Evolutionary conservation across 2,797 vertebrate genomes (phyloP), one percentile per base, ranked within the genome.

Genomic region (Streptopelia turtur): DNA sequence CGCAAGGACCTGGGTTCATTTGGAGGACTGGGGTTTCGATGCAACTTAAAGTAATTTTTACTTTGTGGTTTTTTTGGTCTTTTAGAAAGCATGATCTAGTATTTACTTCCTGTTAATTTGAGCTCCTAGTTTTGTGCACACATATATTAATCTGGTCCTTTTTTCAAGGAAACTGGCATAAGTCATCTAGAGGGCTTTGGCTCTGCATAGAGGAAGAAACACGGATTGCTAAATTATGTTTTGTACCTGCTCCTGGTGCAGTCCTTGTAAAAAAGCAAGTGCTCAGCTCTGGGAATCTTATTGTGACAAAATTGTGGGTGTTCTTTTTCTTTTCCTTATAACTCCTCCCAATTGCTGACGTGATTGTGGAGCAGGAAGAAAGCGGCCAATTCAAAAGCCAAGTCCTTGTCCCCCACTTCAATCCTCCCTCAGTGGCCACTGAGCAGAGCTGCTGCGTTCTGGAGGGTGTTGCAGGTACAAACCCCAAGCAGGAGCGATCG

Each of bases 371-470:
- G 15, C n/a, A 33, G 52, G 28, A 25, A 11, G 65, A 65, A 65
- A 27, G 37, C 8, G 20, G 10, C 45, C 35, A 2, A 2, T 65
- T 61, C 13, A n/a, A 70, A 83, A 83, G 18, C 10, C 0, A 35
- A 27, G 24, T 28, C 17, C 5, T 68, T 24, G 16, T 39, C 1
- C 9, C 27, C n/a, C 16, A 4, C 13, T n/a, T 64, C 6, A 57
- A 7, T 76, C 23, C 57, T 77, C 14, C 31, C 57, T 22, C 35
- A 5, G 57, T 1, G 3, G 31, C 13, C 3, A 5, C 31, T 14
- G 57, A 31, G 33, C 28, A 16, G 71, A 47, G 56, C 15, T 1
- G 5, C 25, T 1, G 3, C 0, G 0, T 59, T 37, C 23, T 22
- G 25, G 49, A 64, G 28, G n/a, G 13, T 30, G n/a, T 5, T 52